These are phyloP conservation scores for Caenorhabditis angaria DNA, from an alignment of 2,888 invertebrate genomes.

Conservation along the genomic window DNA sequence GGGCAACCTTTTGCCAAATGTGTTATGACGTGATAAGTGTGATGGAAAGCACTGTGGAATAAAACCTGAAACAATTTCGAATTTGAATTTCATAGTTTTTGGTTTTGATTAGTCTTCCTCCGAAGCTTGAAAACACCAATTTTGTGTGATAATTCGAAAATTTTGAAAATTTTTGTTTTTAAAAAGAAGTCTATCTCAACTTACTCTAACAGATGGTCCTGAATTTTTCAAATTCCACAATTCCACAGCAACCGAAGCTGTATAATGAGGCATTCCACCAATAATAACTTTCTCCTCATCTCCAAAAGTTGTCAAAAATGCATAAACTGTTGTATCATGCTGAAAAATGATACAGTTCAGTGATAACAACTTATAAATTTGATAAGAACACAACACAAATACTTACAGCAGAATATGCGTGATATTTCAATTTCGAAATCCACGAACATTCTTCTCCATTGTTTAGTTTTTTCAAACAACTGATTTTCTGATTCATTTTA, in stretches of 20 bases:
- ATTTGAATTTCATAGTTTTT: too few species aligned
- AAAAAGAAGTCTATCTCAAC: too few species aligned
- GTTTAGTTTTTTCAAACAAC: conserved; percentile 37
- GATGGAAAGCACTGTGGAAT: conserved; percentile 66
- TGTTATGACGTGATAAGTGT: conserved; percentile 62
- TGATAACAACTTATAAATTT: not conserved
- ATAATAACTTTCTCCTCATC: conserved; percentile 66
- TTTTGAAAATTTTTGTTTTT: not conserved
- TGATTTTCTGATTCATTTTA: conserved; percentile 45
- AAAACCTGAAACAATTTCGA: conserved; percentile 40
- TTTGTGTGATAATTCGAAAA: conserved; percentile 1
- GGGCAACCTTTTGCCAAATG: conserved; percentile 63
- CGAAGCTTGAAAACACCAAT: too few species aligned
- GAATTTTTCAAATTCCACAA: conserved; percentile 58
- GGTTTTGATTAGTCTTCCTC: too few species aligned
- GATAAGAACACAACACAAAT: not conserved
- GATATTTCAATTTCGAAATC: conserved; percentile 62
- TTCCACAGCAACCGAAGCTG: conserved; percentile 66
- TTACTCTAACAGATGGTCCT: conserved; percentile 59
- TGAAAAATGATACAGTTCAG: conserved; percentile 46
- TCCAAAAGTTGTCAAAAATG: conserved; percentile 66
- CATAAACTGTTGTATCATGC: conserved; percentile 69
- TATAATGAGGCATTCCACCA: conserved; percentile 67
- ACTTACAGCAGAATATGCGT: conserved; percentile 68
- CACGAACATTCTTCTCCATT: conserved; percentile 52